Base-by-base conservation (phyloP, 2,888 invertebrate species). In the Andrena dorsata region DNA sequence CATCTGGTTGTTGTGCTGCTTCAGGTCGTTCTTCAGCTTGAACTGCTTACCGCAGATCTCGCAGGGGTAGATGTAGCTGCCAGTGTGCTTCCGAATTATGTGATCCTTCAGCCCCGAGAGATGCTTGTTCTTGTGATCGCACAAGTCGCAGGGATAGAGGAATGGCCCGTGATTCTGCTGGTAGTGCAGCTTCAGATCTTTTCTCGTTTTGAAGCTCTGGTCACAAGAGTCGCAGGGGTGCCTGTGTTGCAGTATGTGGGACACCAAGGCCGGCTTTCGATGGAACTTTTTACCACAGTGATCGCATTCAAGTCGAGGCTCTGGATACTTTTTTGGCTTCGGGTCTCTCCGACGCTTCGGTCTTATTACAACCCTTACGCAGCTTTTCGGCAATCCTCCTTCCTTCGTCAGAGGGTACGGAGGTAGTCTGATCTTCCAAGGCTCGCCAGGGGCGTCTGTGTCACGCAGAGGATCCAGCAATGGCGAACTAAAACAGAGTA, bases 101-200 rank as follows among this genome's bases (percentile, higher is more conserved):
- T 87, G 87, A 3, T 81, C 83, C 60, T 69, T 82, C 20, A 87
- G 6, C 3, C 80, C 87, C 73, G 77, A 78, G 32, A 73, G 76
- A 28, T 80, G 82, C 47, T 56, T 76, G 77, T 77, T 86, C 41
- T 80, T 86, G 60, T 82, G 87, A 0, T 86, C 84, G 68, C 86
- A 86, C 20, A 86, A 68, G 13, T 64, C 71, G 41, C 86, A 86
- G 6, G 87, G 84, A 41, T 82, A 82, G 7, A 87, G 4, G 0
- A 76, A 60, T 28, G 80, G 78, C 0, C 85, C 87, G 66, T 87
- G 87, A 0, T 61, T 26, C 32, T 72, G 63, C 7, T 70, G 16
- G 26, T 53, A 13, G 23, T 87, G 87, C 7, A 30, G 41, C n/a
- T 66, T 81, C 68, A 87, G 6, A 4, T 87, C 89, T 51, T 86